Evolutionary conservation across 1,140 invertebrate species (phyloP), one percentile per base, ranked within the genome.

Genomic region (Drosophila rufa): DNA sequence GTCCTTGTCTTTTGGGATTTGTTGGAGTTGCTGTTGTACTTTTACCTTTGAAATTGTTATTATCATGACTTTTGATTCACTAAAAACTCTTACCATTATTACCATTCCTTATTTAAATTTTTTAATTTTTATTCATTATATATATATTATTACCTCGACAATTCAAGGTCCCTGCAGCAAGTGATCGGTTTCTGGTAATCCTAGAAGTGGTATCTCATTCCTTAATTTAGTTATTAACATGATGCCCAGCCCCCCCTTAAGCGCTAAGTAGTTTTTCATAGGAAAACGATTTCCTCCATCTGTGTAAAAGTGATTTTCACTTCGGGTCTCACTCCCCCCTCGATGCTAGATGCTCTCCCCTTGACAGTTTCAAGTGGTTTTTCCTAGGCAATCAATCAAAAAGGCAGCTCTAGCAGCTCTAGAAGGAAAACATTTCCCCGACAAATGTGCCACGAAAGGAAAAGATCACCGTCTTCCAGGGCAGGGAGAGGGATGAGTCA

Each of bases 331-430:
- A 75, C 70, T 75, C 56, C 30, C n/a, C 7, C 48, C 42, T 40
- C 57, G n/a, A 43, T 48, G 11, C 8, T 11, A 45, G 43, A 45
- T 45, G 66, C 68, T 9, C 61, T 66, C 55, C 62, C 75, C 55
- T 62, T 87, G 84, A 89, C 84, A 87, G 80, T 84, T 87, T 87
- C 84, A 87, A 87, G 84, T 87, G 84, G 84, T 80, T 89, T 53
- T 89, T 89, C 82, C 84, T 47, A 60, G 84, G 84, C 85, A 87
- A 87, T 87, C 84, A 87, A 87, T 87, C 84, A 87, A 87, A 87
- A 86, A 87, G 78, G 67, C 33, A 33, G 33, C 33, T 9, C 33
- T 33, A 9, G 67, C 66, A 33, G 71, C 62, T 38, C 30, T 55
- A 36, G 67, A 77, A 70, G 69, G 53, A 79, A 84, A 89, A 87